Evolutionary conservation across 2,888 invertebrate genomes (phyloP), one percentile per base, ranked within the genome.

Genomic region (Lasioglossum oenotherae): DNA sequence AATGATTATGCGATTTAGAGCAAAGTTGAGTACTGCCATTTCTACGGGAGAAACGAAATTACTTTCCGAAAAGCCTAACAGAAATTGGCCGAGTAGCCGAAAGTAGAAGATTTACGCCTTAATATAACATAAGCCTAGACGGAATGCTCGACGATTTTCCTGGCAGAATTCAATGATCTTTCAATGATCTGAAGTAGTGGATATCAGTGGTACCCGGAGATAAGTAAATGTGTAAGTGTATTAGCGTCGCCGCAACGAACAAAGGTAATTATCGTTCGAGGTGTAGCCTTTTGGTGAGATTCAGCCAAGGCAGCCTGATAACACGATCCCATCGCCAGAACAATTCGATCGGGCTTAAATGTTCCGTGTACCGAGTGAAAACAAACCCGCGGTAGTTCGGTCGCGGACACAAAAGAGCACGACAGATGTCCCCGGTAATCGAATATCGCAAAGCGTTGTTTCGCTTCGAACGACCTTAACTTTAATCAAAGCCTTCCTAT

Each of bases 331-430:
- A 53, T 79, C 27, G 60, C 75, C 4, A 49, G 23, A 78, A 78
- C 78, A 83, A 84, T 84, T 57, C 75, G 72, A 84, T 84, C 46
- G 74, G 46, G 75, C 73, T 85, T 83, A 83, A 85, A 85, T 57
- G 83, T 74, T 41, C 49, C 41, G 69, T 83, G 73, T 64, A 85
- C 74, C 84, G 19, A 57, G 46, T 38, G 84, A 84, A 84, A 84
- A 80, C 80, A 80, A 84, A 84, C 74, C 46, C 31, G 64, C 19
- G 27, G 44, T 86, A 38, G 67, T 53, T 73, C 67, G n/a, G 57
- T 76, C 67, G 67, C 27, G 49, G 74, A 27, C 35, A 79, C 85
- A 84, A 79, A 69, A 79, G 79, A 53, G 35, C 16, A 35, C 35
- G 19, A 19, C 74, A 53, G 49, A 75, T 80, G 23, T 64, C 44